phyloP scores from a whole-genome alignment of 2,888 invertebrate species.

The Drosophila quinaria region DNA sequence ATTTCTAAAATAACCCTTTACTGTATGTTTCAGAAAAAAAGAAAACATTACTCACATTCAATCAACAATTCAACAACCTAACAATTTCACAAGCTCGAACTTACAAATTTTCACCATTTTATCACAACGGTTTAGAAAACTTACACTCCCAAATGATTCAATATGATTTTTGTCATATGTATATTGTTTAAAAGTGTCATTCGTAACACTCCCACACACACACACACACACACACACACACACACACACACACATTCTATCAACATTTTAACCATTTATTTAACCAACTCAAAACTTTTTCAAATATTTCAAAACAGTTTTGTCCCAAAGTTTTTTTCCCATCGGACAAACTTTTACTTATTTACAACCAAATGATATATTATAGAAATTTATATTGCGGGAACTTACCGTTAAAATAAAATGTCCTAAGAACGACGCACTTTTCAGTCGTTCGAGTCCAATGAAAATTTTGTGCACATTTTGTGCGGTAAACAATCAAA shows the following conservation, averaged over 20 bases:
- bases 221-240: neutral
- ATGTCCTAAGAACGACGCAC: constrained; percentile 61
- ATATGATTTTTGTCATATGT: neutral
- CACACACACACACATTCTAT: constrained; percentile 1
- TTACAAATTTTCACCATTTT: neutral
- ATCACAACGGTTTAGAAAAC: neutral
- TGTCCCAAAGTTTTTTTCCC: constrained; percentile 2
- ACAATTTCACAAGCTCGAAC: constrained; percentile 1
- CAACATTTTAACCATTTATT: constrained; percentile 7
- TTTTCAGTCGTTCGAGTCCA: constrained; percentile 78
- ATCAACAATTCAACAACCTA: neutral
- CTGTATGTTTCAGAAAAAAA: neutral
- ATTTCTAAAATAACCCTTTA: neutral
- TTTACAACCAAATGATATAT: neutral
- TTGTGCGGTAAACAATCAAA: constrained; percentile 61
- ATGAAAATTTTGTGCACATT: constrained; percentile 80
- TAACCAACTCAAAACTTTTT: constrained; percentile 13
- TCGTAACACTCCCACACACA: neutral
- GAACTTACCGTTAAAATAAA: constrained; percentile 53
- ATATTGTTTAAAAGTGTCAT: constrained; percentile 12
- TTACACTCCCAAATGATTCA: constrained; percentile 5
- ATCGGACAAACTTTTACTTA: neutral
- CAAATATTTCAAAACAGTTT: constrained; percentile 5
- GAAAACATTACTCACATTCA: neutral
- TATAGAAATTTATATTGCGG: neutral